Percentiles rank a stretch among this genome's conserved stretches.
phyloP scores from a whole-genome alignment of 1,140 invertebrate genomes.

The Lepidurus apus region DNA sequence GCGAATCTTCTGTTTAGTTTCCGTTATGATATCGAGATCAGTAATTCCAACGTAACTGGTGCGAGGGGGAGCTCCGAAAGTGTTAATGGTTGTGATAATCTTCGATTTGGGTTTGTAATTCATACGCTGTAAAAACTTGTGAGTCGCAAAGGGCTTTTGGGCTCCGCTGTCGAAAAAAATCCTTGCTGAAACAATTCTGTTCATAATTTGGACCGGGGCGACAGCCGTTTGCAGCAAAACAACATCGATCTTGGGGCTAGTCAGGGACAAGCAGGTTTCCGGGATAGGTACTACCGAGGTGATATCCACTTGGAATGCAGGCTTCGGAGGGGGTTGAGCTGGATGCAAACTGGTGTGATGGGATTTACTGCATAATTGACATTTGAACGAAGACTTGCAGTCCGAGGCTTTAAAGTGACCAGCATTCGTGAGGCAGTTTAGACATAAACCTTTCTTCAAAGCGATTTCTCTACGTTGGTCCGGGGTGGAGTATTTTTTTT shows the following conservation, averaged over 20 bases:
- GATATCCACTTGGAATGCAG: background rate
- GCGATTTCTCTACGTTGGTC: slow-evolving; percentile 25
- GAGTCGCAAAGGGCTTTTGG: slow-evolving; percentile 22
- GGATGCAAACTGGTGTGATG: slow-evolving; percentile 31
- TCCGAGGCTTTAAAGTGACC: slow-evolving; percentile 23
- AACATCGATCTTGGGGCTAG: background rate
- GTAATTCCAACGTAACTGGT: background rate
- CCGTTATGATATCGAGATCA: background rate
- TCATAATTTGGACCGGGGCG: background rate
- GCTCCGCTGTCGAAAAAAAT: slow-evolving; percentile 28
- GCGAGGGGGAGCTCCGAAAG: background rate
- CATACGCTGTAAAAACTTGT: background rate
- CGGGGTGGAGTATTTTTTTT: background rate
- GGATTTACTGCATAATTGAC: background rate
- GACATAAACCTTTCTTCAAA: slow-evolving; percentile 19
- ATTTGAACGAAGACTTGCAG: slow-evolving; percentile 17
- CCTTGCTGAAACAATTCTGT: background rate
- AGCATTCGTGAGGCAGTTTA: slow-evolving; percentile 18
- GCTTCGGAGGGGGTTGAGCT: background rate
- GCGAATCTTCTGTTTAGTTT: background rate
- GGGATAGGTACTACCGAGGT: background rate
- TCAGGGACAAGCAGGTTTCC: background rate
- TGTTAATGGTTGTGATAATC: background rate
- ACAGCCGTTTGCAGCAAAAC: slow-evolving; percentile 28
- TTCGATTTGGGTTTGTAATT: background rate